Evolutionary conservation across 2,113 vertebrate species (phyloP).

Genomic region (Dunckerocampus dactyliophorus): DNA sequence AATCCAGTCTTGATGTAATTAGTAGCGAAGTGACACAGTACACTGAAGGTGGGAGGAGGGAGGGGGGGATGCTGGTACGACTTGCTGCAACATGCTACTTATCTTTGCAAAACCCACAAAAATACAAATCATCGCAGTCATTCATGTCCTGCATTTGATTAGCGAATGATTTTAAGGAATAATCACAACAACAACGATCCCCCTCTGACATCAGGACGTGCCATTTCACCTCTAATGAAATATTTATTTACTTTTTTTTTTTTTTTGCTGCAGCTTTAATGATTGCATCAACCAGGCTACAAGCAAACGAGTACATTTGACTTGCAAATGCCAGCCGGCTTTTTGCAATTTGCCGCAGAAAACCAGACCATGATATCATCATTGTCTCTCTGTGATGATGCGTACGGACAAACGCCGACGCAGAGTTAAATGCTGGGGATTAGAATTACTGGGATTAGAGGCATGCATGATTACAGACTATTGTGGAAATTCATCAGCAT

Average conservation of each 20-base stretch:
- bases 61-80: constrained; percentile 8
- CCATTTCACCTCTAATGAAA: constrained; percentile 65
- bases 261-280: constrained; percentile 69
- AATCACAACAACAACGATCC: constrained; percentile 33
- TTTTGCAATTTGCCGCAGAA: constrained; percentile 75
- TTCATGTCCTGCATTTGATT: constrained; percentile 32
- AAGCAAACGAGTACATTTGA: constrained; percentile 70
- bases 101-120: constrained; percentile 13
- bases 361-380: constrained; percentile 81
- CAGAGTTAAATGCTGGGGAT: constrained; percentile 75
- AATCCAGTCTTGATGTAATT: neutral
- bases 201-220: constrained; percentile 27
- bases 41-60: neutral
- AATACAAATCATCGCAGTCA: constrained; percentile 1
- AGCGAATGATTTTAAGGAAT: constrained; percentile 34
- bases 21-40: constrained; percentile 13
- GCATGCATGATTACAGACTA: constrained; percentile 71
- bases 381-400: constrained; percentile 81
- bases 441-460: constrained; percentile 61
- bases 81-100: constrained; percentile 37
- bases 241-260: constrained; percentile 64
- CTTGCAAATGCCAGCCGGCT: constrained; percentile 77
- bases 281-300: constrained; percentile 76
- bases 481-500: constrained; percentile 56
- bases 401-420: constrained; percentile 74